phyloP scores from a whole-genome alignment of 2,797 vertebrate genomes.

The Rhinichthys osculus region DNA sequence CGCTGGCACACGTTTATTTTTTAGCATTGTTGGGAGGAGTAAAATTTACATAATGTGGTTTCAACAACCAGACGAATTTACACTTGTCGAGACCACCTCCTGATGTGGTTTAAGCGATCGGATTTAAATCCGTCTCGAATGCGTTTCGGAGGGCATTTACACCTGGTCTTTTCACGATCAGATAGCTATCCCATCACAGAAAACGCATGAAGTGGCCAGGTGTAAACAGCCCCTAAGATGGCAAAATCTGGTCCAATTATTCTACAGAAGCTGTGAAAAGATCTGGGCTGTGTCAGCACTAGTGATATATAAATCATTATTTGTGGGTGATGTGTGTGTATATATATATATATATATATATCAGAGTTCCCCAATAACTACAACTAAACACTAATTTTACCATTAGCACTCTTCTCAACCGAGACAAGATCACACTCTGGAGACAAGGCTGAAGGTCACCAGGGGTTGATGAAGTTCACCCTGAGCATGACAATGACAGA shows the following conservation, averaged over 20 bases:
- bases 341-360: too few relatives aligned
- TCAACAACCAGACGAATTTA: too few relatives aligned
- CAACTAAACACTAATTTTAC: conserved; percentile 17
- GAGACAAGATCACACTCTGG: background rate
- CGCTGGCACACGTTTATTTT: too few relatives aligned
- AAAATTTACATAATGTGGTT: too few relatives aligned
- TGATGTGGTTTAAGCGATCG: too few relatives aligned
- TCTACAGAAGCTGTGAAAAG: background rate
- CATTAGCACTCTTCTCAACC: conserved; percentile 5
- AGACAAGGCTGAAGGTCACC: conserved; percentile 14
- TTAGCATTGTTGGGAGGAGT: too few relatives aligned
- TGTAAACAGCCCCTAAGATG: background rate
- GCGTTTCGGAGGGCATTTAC: too few relatives aligned
- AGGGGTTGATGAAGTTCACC: conserved; percentile 35
- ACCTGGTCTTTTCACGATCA: too few relatives aligned
- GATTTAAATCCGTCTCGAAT: too few relatives aligned
- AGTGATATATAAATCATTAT: conserved; percentile 19
- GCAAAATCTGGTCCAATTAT: background rate
- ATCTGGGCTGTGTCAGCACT: background rate
- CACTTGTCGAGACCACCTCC: too few relatives aligned
- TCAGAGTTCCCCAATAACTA: conserved; percentile 1
- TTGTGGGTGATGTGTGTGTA: conserved; percentile 20
- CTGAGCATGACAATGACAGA: conserved; percentile 37
- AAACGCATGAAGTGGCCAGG: too few relatives aligned
- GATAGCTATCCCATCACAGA: too few relatives aligned